These are phyloP conservation scores for Uropetala carovei DNA, from an alignment of 2,888 invertebrate species.

Conservation along the genomic window DNA sequence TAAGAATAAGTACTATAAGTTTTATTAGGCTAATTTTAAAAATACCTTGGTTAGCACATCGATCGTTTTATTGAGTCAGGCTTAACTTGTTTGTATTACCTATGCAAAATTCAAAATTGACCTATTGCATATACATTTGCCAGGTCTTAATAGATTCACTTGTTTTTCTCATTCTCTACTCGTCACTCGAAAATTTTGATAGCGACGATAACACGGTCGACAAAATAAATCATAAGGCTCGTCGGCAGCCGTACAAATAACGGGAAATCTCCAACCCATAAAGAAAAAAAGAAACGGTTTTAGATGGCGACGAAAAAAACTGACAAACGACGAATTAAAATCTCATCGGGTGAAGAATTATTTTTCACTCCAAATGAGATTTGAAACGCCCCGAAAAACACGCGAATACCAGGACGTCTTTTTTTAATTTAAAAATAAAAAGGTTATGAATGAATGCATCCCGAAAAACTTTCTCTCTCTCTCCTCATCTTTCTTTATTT, in stretches of 20 bases:
- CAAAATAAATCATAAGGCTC: background rate
- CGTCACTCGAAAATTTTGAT: too few relatives aligned
- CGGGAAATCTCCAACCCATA: background rate
- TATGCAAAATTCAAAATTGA: too few relatives aligned
- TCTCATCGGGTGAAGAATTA: background rate
- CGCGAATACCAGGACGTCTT: background rate
- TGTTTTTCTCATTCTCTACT: too few relatives aligned
- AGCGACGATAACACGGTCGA: background rate
- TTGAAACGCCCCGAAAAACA: background rate
- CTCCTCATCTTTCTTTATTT: background rate
- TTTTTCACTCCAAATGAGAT: background rate
- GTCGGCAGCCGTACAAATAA: background rate
- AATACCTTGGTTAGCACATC: too few relatives aligned
- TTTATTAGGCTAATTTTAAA: too few relatives aligned
- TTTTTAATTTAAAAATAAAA: constrained; percentile 3
- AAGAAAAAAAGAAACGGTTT: background rate
- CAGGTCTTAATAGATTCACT: too few relatives aligned
- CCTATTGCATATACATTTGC: too few relatives aligned
- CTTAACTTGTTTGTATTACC: too few relatives aligned
- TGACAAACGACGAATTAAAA: background rate
- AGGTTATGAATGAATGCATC: background rate
- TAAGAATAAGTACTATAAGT: too few relatives aligned
- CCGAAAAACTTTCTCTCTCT: background rate
- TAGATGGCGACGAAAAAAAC: background rate
- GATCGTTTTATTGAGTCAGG: too few relatives aligned